Evolutionary conservation across 2,113 vertebrate species (phyloP), one percentile per base, ranked within the genome.

Genomic region (Athene cunicularia): DNA sequence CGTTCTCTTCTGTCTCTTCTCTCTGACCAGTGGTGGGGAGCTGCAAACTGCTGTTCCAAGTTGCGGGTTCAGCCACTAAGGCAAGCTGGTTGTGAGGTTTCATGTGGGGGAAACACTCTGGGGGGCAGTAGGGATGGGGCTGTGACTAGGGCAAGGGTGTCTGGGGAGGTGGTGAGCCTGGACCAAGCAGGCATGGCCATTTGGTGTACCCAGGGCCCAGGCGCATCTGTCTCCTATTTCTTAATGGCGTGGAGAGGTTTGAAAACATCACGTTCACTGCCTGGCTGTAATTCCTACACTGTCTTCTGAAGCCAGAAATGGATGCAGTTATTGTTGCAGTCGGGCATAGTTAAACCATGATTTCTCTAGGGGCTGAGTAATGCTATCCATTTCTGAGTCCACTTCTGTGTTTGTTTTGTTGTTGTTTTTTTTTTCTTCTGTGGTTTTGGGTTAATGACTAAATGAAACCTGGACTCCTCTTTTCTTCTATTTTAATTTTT

Each of bases 81-180:
- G 37, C 50, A 58, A 71, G 21, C 9, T 18, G 19, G 4, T n/a
- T 50, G 12, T 50, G 72, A 75, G 30, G 13, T 80, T 37, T 80
- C 71, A n/a, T 0, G 1, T 6, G n/a, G 4, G 5, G 60, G 27
- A 71, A 49, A 10, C 4, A 1, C 37, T 2, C 1, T 17, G 12
- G 14, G 17, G 27, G 17, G 9, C n/a, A 66, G 62, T 0, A 1
- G 10, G 20, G 7, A 58, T 1, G 2, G 49, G 18, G 23, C 7
- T 24, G 50, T 39, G 13, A 39, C 3, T 1, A 8, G 9, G 24
- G 7, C 35, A 33, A 58, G 62, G 49, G 45, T 52, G 33, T 8
- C n/a, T 52, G n/a, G 10, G 24, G 33, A 79, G 39, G 4, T 19
- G 15, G 3, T 0, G 1, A 70, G 39, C 12, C 32, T 33, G 32